A percentile compares a stretch with the other conserved stretches of the same genome.
Conservation (phyloP, 35 echinoderm and acorn worm genomes). For the Chiridota heheva region DNA sequence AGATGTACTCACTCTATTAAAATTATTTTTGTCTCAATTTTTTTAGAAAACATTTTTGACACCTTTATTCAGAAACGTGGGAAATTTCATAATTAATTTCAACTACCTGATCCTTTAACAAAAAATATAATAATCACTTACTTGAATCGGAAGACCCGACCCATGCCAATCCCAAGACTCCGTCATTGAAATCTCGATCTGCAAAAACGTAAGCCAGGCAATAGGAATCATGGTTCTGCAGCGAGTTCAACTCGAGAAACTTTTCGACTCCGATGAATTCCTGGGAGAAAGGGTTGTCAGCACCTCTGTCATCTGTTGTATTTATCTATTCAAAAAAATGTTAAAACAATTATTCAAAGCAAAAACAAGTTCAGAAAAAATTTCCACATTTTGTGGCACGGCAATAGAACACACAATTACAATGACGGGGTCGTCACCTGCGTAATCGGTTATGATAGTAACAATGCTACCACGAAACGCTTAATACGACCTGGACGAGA, state of each 20-base stretch:
- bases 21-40: too few species aligned
- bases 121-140: slow-evolving; percentile 57
- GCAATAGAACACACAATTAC: too few species aligned
- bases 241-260: slow-evolving; percentile 88
- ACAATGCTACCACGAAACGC: too few species aligned
- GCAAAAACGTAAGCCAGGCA: slow-evolving; percentile 95
- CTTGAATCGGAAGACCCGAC: slow-evolving; percentile 81
- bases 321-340: slow-evolving; percentile 49
- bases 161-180: slow-evolving; percentile 92
- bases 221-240: slow-evolving; percentile 74
- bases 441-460: too few species aligned
- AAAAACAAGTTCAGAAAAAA: neutral
- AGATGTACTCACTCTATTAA: too few species aligned
- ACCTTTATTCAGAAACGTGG: too few species aligned
- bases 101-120: too few species aligned
- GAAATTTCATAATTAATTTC: too few species aligned
- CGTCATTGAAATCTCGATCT: slow-evolving; percentile 91
- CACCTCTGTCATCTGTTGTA: slow-evolving; percentile 19
- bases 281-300: slow-evolving; percentile 67
- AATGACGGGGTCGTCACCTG: too few species aligned
- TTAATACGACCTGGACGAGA: too few species aligned
- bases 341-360: neutral
- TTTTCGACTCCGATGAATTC: slow-evolving; percentile 92
- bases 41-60: too few species aligned
- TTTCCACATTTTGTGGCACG: neutral